A percentile compares a stretch with the other conserved stretches of the same genome.
phyloP scores from a whole-genome alignment of 2,888 invertebrate species.

The Cosmopolites sordidus region DNA sequence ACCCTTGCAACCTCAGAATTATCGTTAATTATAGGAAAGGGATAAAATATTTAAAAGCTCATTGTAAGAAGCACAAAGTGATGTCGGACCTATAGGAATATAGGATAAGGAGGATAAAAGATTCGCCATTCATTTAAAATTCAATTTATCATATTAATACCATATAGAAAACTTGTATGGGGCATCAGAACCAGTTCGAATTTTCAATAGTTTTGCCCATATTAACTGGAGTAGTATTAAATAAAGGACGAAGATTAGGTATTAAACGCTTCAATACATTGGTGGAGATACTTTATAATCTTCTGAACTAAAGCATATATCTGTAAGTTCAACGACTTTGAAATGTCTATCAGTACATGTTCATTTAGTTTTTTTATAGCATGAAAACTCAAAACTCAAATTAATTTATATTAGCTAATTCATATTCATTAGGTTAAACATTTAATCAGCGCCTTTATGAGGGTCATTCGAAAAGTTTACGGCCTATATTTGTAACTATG shows the following conservation, averaged over 20 bases:
- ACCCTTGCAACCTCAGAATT: slow-evolving; percentile 14
- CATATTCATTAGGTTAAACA: no score
- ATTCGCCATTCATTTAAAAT: slow-evolving; percentile 25
- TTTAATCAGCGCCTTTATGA: no score
- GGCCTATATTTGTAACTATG: no score
- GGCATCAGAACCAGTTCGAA: slow-evolving; percentile 16
- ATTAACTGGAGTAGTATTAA: slow-evolving; percentile 5
- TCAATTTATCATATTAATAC: slow-evolving; percentile 28
- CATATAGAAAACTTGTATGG: slow-evolving; percentile 21
- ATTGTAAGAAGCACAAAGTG: slow-evolving; percentile 24
- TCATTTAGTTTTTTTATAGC: no score
- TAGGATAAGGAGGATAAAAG: slow-evolving; percentile 22
- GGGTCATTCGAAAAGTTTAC: no score
- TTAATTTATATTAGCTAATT: no score
- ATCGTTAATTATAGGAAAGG: slow-evolving; percentile 27
- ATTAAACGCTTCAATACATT: neutral
- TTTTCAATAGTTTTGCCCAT: slow-evolving; percentile 4
- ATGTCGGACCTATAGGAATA: slow-evolving; percentile 17
- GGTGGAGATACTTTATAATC: no score
- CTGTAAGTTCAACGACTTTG: no score
- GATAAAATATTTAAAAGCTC: slow-evolving; percentile 26
- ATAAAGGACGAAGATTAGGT: slow-evolving; percentile 8
- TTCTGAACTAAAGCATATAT: no score
- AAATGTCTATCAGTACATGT: no score
- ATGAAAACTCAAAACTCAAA: no score